A percentile compares a stretch with the other conserved stretches of the same genome.
Evolutionary conservation across 2,113 vertebrate genomes (phyloP).

Genomic region (Callithrix jacchus): DNA sequence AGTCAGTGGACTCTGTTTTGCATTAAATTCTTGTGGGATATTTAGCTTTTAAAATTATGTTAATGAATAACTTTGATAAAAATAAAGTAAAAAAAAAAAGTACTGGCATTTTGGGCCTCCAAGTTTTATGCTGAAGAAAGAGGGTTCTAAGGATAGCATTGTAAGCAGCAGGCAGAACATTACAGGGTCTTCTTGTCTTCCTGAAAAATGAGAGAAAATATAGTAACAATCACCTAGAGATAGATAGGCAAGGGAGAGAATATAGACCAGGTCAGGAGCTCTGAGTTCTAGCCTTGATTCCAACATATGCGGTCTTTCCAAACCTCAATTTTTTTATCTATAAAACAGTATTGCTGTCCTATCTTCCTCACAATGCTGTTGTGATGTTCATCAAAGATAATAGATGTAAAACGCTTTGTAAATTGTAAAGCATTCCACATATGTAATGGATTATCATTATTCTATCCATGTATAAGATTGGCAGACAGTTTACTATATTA

Average conservation of each 20-base stretch:
- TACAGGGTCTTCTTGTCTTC: not conserved
- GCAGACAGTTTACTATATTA: slow-evolving; percentile 59
- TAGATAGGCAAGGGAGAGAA: not conserved
- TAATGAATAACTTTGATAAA: slow-evolving; percentile 15
- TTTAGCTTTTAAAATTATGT: slow-evolving; percentile 19
- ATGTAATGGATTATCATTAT: slow-evolving; percentile 54
- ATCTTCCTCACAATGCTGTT: not conserved
- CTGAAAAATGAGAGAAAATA: not conserved
- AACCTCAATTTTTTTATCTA: not conserved
- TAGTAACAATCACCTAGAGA: not conserved
- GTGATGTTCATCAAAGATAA: slow-evolving; percentile 21
- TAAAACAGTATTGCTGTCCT: not conserved
- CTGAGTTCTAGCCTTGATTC: not conserved
- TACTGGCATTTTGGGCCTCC: not conserved
- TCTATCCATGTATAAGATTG: slow-evolving; percentile 47
- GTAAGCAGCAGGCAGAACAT: not conserved
- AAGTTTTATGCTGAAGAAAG: not conserved
- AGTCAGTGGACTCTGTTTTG: not conserved
- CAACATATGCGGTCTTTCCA: not conserved
- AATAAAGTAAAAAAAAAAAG: slow-evolving; percentile 36
- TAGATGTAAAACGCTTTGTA: slow-evolving; percentile 44
- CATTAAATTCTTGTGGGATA: not conserved
- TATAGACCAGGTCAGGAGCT: not conserved
- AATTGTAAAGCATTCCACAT: slow-evolving; percentile 4
- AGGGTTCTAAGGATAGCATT: not conserved